A percentile compares a stretch with the other conserved stretches of the same genome.
Conservation (phyloP, 2,888 invertebrate genomes). For the Gymnosoma rotundatum region DNA sequence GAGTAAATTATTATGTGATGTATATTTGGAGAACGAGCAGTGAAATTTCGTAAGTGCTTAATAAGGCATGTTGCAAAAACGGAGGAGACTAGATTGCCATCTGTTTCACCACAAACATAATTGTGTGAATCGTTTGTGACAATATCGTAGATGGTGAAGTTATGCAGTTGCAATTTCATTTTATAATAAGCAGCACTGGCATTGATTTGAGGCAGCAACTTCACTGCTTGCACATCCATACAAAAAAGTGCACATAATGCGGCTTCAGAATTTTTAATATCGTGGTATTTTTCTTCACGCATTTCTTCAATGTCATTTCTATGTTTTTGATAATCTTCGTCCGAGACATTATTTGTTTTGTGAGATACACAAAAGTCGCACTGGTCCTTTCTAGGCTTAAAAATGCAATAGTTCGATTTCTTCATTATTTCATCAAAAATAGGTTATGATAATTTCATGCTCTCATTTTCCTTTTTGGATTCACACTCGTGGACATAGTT, state of each 20-base stretch:
- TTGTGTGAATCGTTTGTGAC: too few relatives aligned
- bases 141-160: too few relatives aligned
- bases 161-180: too few relatives aligned
- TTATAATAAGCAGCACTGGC: conserved; percentile 16
- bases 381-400: not conserved
- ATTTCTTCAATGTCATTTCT: too few relatives aligned
- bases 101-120: too few relatives aligned
- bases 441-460: not conserved
- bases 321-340: too few relatives aligned
- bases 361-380: not conserved
- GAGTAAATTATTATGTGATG: conserved; percentile 28
- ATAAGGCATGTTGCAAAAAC: conserved; percentile 20
- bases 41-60: conserved; percentile 26
- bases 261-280: too few relatives aligned
- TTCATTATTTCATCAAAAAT: not conserved
- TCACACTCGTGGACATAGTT: not conserved
- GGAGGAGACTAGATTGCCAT: too few relatives aligned
- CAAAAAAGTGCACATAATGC: not conserved
- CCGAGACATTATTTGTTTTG: not conserved
- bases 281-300: too few relatives aligned
- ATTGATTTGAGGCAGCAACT: conserved; percentile 22
- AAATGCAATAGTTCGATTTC: not conserved
- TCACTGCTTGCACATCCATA: conserved; percentile 25
- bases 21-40: conserved; percentile 1
- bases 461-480: not conserved